Conservation (phyloP, 2,888 invertebrate species). For the Pyrgus malvae region DNA sequence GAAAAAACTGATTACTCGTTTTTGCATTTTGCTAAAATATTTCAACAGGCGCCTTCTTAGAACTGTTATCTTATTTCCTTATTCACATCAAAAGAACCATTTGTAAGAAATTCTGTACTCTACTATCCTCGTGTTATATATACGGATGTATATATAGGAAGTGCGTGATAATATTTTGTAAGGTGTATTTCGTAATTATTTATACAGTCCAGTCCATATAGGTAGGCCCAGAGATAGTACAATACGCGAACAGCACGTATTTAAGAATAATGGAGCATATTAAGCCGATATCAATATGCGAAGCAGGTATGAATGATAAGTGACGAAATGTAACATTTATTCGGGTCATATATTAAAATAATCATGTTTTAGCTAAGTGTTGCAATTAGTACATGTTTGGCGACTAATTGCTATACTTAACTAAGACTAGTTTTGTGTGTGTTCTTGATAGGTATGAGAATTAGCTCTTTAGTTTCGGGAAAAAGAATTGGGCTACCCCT, state of each 20-base stretch:
- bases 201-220: background rate
- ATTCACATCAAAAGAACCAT: background rate
- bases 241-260: slow-evolving; percentile 10
- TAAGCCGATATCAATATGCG: no score
- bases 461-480: no score
- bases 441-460: no score
- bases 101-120: background rate
- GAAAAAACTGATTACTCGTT: slow-evolving; percentile 25
- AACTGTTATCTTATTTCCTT: background rate
- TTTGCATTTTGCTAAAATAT: slow-evolving; percentile 29
- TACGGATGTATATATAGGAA: slow-evolving; percentile 4
- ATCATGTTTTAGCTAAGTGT: no score
- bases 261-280: no score
- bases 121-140: background rate
- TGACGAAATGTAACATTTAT: no score
- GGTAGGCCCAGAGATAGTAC: background rate
- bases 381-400: no score
- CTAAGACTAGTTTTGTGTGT: no score
- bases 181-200: slow-evolving; percentile 8
- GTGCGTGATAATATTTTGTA: slow-evolving; percentile 14
- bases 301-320: no score
- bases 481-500: no score
- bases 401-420: no score
- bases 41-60: slow-evolving; percentile 16
- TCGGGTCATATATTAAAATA: no score